These are phyloP conservation scores for Gouania willdenowi DNA, from an alignment of 2,797 vertebrate genomes.

Conservation along the genomic window DNA sequence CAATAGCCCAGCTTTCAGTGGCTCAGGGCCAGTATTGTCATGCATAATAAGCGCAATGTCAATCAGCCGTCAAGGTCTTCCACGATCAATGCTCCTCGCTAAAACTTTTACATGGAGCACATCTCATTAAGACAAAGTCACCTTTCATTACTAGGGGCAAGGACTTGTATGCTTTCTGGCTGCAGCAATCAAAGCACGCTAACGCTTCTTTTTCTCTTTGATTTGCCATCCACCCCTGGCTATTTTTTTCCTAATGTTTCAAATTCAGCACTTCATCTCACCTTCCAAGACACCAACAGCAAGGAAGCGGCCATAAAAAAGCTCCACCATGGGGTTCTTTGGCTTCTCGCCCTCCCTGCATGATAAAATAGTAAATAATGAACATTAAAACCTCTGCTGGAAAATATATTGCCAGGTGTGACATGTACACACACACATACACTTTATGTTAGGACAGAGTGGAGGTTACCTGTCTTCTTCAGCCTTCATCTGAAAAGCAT, in stretches of 20 bases:
- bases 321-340: constrained; percentile 98
- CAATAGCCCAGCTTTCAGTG: constrained; percentile 47
- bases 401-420: not conserved
- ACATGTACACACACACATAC: no score
- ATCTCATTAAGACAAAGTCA: constrained; percentile 74
- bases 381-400: no score
- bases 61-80: constrained; percentile 70
- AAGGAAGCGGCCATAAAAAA: constrained; percentile 95
- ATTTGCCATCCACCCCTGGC: constrained; percentile 1
- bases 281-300: constrained; percentile 96
- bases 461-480: constrained; percentile 90
- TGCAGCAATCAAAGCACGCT: constrained; percentile 24
- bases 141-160: constrained; percentile 63
- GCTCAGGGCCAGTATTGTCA: constrained; percentile 67
- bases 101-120: constrained; percentile 45
- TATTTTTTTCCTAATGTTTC: constrained; percentile 13
- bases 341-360: constrained; percentile 93
- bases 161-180: constrained; percentile 35
- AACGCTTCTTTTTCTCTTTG: constrained; percentile 16
- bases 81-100: constrained; percentile 57
- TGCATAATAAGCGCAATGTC: constrained; percentile 72
- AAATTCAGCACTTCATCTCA: constrained; percentile 55
- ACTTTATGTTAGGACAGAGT: no score
- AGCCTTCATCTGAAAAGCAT: constrained; percentile 97
- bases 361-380: not conserved